These are phyloP conservation scores for Acrobasis repandana DNA, from an alignment of 2,888 invertebrate species.

Conservation along the genomic window DNA sequence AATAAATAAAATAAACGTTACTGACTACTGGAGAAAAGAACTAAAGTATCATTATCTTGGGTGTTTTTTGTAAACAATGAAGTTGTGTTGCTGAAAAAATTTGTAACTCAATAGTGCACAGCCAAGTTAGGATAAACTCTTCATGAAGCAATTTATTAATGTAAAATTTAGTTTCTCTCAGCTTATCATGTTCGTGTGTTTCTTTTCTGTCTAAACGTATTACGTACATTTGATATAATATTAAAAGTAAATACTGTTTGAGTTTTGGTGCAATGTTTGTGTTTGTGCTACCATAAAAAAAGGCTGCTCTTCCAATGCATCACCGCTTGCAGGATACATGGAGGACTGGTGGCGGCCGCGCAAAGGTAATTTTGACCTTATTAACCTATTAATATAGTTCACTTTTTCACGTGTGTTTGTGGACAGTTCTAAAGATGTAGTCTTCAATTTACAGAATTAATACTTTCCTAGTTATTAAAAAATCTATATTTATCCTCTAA, in stretches of 20 bases:
- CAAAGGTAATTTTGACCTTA: conserved; percentile 90
- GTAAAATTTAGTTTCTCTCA: conserved; percentile 36
- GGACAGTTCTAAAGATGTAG: conserved; percentile 13
- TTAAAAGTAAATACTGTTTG: conserved; percentile 80
- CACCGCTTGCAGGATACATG: conserved; percentile 98
- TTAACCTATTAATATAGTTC: conserved; percentile 50
- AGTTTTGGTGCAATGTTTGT: conserved; percentile 80
- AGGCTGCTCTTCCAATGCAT: conserved; percentile 90
- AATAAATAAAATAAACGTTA: no score
- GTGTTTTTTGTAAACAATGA: not conserved
- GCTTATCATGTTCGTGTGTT: conserved; percentile 43
- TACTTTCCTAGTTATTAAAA: not conserved
- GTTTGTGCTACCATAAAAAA: conserved; percentile 83
- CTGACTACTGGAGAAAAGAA: no score
- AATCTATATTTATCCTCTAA: no score
- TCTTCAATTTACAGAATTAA: not conserved
- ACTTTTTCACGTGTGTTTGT: conserved; percentile 17
- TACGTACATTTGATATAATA: conserved; percentile 27
- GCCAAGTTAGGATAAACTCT: conserved; percentile 20
- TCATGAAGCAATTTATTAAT: conserved; percentile 43
- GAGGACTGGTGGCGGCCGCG: conserved; percentile 99
- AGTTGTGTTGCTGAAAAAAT: not conserved
- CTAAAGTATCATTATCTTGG: no score
- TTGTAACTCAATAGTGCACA: not conserved
- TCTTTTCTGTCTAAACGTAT: conserved; percentile 29